Conservation (phyloP, 2,113 vertebrate genomes). For the Peromyscus leucopus region DNA sequence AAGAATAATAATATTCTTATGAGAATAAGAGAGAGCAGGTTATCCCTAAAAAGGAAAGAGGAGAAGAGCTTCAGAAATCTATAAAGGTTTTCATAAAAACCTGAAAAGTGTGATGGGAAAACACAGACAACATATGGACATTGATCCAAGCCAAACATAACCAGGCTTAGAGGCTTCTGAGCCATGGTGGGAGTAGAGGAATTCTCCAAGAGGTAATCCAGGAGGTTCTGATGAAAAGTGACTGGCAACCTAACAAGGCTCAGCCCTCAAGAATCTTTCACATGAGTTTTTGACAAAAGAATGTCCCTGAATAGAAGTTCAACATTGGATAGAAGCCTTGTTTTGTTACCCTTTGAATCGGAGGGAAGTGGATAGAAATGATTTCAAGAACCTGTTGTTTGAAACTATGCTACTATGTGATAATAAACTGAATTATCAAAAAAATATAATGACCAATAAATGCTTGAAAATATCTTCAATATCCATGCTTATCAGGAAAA, state of each 20-base stretch:
- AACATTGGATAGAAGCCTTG: not conserved
- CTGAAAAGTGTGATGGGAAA: not conserved
- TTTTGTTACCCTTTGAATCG: not conserved
- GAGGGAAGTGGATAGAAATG: not conserved
- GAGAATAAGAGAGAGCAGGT: not conserved
- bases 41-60: not conserved
- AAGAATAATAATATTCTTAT: not conserved
- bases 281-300: not conserved
- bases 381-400: not conserved
- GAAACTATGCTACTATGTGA: not conserved
- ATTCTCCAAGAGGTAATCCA: not conserved
- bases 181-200: not conserved
- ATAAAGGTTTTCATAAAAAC: not conserved
- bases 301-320: not conserved
- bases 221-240: not conserved
- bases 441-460: not conserved
- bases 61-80: not conserved
- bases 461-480: not conserved
- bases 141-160: not conserved
- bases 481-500: not conserved
- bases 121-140: not conserved
- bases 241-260: not conserved
- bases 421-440: not conserved
- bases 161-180: not conserved
- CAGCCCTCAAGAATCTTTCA: not conserved